Conservation (phyloP, 2,888 invertebrate genomes). For the Lithophane leautieri region DNA sequence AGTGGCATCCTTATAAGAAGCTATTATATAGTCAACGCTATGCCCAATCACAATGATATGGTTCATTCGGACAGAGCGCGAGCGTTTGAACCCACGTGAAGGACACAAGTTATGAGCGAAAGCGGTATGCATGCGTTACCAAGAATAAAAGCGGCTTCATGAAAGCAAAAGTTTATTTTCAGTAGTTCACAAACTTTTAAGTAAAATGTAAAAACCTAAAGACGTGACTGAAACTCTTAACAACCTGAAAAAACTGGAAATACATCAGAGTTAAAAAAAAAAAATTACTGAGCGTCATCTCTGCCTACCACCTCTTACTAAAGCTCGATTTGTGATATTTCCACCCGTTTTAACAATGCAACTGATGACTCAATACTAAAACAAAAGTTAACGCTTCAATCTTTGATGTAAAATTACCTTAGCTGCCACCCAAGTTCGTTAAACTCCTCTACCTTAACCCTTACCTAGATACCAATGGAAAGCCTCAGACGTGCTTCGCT, state of each 20-base stretch:
- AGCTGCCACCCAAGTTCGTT: constrained; percentile 53
- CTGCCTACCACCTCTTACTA: neutral
- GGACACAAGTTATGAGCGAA: constrained; percentile 20
- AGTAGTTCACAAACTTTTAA: neutral
- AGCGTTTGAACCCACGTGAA: constrained; percentile 45
- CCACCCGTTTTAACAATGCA: neutral
- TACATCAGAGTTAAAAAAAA: neutral
- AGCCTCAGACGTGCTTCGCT: constrained; percentile 74
- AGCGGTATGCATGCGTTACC: constrained; percentile 2
- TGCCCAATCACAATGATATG: constrained; percentile 43
- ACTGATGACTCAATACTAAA: neutral
- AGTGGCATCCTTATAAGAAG: constrained; percentile 76
- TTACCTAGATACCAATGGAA: constrained; percentile 63
- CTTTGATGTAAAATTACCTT: too few species aligned
- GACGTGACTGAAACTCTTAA: neutral
- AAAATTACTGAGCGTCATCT: neutral
- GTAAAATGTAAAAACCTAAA: neutral
- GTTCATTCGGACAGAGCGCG: constrained; percentile 40
- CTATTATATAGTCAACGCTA: constrained; percentile 69
- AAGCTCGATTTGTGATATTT: neutral
- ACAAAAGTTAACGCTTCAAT: neutral
- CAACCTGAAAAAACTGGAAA: neutral
- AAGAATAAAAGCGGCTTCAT: neutral
- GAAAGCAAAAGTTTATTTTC: neutral
- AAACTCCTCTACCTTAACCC: constrained; percentile 59